phyloP scores from a whole-genome alignment of 2,113 vertebrate species.

The Labeo rohita region DNA sequence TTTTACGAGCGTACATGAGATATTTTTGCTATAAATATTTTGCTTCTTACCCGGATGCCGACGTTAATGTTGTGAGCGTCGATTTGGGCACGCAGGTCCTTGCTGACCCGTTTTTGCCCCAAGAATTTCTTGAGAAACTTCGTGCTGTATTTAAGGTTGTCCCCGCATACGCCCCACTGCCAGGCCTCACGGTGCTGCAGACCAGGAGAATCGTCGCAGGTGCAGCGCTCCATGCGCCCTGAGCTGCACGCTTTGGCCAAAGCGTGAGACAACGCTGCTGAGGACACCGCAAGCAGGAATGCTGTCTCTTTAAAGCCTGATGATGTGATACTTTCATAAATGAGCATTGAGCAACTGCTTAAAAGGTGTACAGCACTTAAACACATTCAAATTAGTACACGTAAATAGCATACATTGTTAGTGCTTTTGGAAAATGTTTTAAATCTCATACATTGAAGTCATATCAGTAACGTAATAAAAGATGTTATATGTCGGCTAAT shows the following conservation, averaged over 20 bases:
- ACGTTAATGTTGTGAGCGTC: constrained; percentile 95
- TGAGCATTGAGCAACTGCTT: not conserved
- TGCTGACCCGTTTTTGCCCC: constrained; percentile 90
- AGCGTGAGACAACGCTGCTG: constrained; percentile 89
- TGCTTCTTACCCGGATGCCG: constrained; percentile 88
- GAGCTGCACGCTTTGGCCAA: constrained; percentile 95
- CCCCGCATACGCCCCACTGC: constrained; percentile 97
- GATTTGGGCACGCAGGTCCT: constrained; percentile 91
- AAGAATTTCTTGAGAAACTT: constrained; percentile 95
- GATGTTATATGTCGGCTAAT: not conserved
- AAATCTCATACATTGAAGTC: not conserved
- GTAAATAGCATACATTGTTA: not conserved
- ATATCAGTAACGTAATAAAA: not conserved
- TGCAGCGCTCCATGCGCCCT: constrained; percentile 97
- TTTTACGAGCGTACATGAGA: not conserved
- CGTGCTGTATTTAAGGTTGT: constrained; percentile 98
- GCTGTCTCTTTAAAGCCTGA: constrained; percentile 96
- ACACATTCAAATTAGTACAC: too few species aligned
- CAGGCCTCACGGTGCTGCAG: constrained; percentile 95
- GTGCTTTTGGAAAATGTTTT: not conserved
- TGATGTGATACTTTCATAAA: not conserved
- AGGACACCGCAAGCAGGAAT: constrained; percentile 91
- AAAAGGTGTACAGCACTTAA: not conserved
- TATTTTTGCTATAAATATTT: not conserved
- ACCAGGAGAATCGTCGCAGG: constrained; percentile 93